Evolutionary conservation across 2,888 invertebrate species (phyloP).

Genomic region (Minunthozetes semirufus): DNA sequence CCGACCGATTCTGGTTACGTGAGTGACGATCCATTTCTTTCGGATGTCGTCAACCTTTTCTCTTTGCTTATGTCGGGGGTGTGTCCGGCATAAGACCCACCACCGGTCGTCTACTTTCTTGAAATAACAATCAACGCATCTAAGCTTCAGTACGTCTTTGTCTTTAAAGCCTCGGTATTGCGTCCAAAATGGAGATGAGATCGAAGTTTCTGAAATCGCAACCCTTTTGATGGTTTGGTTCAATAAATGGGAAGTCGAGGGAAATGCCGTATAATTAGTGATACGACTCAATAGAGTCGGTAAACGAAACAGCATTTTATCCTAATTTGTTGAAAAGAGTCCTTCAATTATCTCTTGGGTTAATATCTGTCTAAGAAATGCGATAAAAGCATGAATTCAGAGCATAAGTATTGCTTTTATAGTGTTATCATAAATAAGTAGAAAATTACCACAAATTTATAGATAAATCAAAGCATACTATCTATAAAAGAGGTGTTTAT

Average conservation of each 20-base stretch:
- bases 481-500: neutral
- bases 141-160: constrained; percentile 59
- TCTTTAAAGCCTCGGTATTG: constrained; percentile 63
- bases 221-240: neutral
- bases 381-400: neutral
- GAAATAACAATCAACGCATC: constrained; percentile 73
- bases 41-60: constrained; percentile 60
- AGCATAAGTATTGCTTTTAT: neutral
- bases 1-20: constrained; percentile 59
- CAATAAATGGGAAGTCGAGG: neutral
- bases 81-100: constrained; percentile 67
- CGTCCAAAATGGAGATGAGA: constrained; percentile 43
- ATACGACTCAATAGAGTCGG: constrained; percentile 6
- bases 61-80: constrained; percentile 75
- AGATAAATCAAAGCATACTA: too few relatives aligned
- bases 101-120: constrained; percentile 61
- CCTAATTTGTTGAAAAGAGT: neutral
- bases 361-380: neutral
- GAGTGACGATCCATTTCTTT: constrained; percentile 67
- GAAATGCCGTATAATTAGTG: neutral
- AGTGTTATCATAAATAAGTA: neutral
- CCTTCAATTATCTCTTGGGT: too few relatives aligned
- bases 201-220: neutral
- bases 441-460: too few relatives aligned
- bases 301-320: neutral